These are phyloP conservation scores for Decapterus maruadsi DNA, from an alignment of 2,797 vertebrate genomes.

Conservation along the genomic window DNA sequence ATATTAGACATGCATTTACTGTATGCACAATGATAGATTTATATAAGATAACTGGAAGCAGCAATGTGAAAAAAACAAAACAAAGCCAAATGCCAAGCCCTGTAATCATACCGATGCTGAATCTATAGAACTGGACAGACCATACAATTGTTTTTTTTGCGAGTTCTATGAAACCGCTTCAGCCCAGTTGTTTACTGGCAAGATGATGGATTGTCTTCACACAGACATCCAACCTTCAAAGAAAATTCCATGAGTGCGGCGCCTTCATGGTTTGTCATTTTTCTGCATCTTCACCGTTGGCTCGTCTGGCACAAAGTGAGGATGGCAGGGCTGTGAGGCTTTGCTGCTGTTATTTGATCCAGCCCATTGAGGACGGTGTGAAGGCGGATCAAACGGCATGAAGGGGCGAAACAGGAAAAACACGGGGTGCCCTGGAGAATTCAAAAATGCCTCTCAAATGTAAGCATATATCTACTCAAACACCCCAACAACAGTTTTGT, in stretches of 20 bases:
- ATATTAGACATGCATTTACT: neutral
- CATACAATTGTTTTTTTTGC: neutral
- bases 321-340: constrained; percentile 39
- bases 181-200: neutral
- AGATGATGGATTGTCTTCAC: neutral
- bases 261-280: constrained; percentile 38
- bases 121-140: neutral
- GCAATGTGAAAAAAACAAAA: neutral
- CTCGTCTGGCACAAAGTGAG: constrained; percentile 46
- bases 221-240: constrained; percentile 26
- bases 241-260: constrained; percentile 18
- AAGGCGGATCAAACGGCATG: constrained; percentile 67
- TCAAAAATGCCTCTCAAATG: constrained; percentile 64
- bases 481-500: constrained; percentile 4
- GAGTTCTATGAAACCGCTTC: neutral
- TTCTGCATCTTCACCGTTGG: constrained; percentile 24
- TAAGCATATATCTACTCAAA: constrained; percentile 28
- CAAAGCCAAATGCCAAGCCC: neutral
- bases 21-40: neutral
- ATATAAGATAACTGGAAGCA: neutral
- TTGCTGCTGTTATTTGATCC: constrained; percentile 65
- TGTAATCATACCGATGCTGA: neutral
- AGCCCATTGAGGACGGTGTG: constrained; percentile 47
- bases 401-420: constrained; percentile 65
- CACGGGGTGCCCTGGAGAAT: constrained; percentile 56